Conservation (phyloP, 35 echinoderm and acorn worm species). For the Holothuria glaberrima region DNA sequence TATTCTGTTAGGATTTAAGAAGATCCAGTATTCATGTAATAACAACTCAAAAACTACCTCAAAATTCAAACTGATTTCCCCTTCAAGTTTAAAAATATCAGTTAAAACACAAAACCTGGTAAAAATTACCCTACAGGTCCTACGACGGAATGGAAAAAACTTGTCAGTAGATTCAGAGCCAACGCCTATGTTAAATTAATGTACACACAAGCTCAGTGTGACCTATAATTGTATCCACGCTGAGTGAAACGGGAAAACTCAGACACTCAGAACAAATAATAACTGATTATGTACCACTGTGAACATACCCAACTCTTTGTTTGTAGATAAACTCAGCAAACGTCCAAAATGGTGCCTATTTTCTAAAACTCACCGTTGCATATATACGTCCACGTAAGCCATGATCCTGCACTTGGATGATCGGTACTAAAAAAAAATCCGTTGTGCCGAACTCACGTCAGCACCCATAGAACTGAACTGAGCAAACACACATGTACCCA, state of each 20-base stretch:
- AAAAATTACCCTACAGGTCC: too few species aligned
- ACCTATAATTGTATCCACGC: constrained; percentile 32
- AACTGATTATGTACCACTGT: too few species aligned
- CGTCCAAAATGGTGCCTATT: background rate
- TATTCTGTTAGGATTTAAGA: too few species aligned
- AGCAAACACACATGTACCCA: constrained; percentile 8
- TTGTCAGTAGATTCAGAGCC: constrained; percentile 11
- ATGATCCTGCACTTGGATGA: background rate
- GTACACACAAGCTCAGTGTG: constrained; percentile 14
- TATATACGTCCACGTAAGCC: background rate
- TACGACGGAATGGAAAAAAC: background rate
- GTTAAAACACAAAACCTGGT: too few species aligned
- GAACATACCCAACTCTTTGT: too few species aligned
- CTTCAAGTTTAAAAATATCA: too few species aligned
- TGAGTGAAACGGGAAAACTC: background rate
- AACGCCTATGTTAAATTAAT: constrained; percentile 47
- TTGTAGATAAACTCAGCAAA: background rate
- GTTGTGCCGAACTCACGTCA: constrained; percentile 21
- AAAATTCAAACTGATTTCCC: too few species aligned
- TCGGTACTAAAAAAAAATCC: constrained; percentile 27
- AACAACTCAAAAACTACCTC: too few species aligned
- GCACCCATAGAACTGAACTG: constrained; percentile 41
- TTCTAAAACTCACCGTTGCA: constrained; percentile 7
- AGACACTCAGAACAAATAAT: too few species aligned
- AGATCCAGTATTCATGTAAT: too few species aligned